Base-by-base conservation (phyloP, 2,888 invertebrate genomes). In the Pristionchus japonicus region DNA sequence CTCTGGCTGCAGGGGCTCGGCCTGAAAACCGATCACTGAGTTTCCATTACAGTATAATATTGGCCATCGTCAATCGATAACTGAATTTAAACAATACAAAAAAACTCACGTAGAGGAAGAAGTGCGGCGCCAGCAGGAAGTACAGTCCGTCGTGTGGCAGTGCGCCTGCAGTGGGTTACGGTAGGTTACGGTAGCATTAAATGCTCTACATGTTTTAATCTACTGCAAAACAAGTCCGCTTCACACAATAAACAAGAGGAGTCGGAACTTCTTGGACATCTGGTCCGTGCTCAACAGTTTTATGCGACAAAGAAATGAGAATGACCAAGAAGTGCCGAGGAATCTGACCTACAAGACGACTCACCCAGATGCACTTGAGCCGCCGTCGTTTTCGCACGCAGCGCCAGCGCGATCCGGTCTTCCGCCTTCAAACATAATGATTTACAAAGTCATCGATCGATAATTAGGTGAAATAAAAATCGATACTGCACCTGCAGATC, bases 1-100 rank as follows among this genome's bases (percentile, higher is more conserved):
- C 85, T 92, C 92, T 0, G 92, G 91, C 11, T 92, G 91, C 77
- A 92, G 94, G 9, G 94, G 94, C 49, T 90, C 89, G 3, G 93
- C 93, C 92, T 90, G 70, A 52, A 91, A 88, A 23, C 23, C 20
- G 52, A 47, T 47, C 9, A 47, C 13, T 49, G 20, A 49, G 20
- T 49, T 7, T 20, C 13, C 49, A 9, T 17, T 49, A 49, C 47
- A 47, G 13, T 47, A 47, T 11, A 74, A 40, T 74, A 37, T 37
- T 43, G 31, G 9, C 20, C 77, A 37, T 2, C 31, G 20, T 77
- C 20, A 34, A 34, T 23, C 15, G 3, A 3, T 43, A 9, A 23
- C 17, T 77, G 17, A 17, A 23, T 49, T 82, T 82, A 37, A 1
- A 15, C 27, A 31, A 43, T 17, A 34, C 2, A 37, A 23, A 40